These are phyloP conservation scores for Hemichromis elongatus DNA, from an alignment of 2,113 vertebrate species.

Conservation along the genomic window DNA sequence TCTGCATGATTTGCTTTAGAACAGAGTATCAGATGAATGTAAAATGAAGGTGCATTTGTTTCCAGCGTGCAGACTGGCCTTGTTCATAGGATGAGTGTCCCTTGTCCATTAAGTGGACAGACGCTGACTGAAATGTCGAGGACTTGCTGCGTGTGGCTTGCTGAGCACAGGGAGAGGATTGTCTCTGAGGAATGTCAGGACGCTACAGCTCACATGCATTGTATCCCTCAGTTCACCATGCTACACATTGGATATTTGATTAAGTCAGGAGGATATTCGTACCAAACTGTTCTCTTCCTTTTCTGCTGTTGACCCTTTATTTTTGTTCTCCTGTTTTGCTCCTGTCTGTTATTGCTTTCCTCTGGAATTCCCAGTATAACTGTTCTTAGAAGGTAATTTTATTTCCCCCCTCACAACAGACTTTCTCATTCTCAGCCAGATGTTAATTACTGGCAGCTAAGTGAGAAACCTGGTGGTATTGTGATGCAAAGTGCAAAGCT, in stretches of 20 bases:
- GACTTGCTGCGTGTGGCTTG: slow-evolving; percentile 13
- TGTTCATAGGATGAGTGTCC: slow-evolving; percentile 17
- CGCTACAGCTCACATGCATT: slow-evolving; percentile 10
- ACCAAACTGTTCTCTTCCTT: background rate
- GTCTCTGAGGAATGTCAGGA: slow-evolving; percentile 51
- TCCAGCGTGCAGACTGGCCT: background rate
- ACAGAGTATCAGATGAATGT: background rate
- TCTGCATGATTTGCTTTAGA: background rate
- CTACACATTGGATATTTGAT: background rate
- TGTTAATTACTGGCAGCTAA: slow-evolving; percentile 26
- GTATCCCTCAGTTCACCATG: background rate
- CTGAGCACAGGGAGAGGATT: slow-evolving; percentile 44
- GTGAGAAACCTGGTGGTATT: background rate
- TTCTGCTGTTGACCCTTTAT: background rate
- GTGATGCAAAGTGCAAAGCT: background rate
- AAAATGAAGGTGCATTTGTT: slow-evolving; percentile 33
- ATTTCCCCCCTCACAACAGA: background rate
- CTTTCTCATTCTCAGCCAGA: slow-evolving; percentile 4
- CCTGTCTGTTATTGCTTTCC: background rate
- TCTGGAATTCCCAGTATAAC: background rate
- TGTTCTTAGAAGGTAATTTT: background rate
- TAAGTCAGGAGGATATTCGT: background rate
- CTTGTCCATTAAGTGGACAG: slow-evolving; percentile 11
- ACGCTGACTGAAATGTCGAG: slow-evolving; percentile 51
- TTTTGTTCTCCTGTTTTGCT: background rate